These are phyloP conservation scores for Mustela lutreola DNA, from an alignment of 2,113 vertebrate species.

Conservation along the genomic window DNA sequence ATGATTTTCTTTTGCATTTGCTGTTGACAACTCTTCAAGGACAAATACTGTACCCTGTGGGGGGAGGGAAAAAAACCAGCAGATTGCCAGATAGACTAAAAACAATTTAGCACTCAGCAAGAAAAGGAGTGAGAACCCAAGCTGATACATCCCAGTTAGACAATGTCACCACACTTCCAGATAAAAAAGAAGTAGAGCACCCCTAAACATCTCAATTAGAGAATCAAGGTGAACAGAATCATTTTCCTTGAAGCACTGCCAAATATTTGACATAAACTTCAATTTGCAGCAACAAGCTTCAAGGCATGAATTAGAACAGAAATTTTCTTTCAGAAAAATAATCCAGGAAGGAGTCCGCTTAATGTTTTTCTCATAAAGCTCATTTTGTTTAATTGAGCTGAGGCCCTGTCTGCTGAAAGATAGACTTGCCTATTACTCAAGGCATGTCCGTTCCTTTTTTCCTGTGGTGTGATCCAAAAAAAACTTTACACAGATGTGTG, in stretches of 20 bases:
- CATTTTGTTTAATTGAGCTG: constrained; percentile 67
- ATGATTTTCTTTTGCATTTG: constrained; percentile 73
- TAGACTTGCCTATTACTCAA: background rate
- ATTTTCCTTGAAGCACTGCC: constrained; percentile 86
- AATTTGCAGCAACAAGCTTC: constrained; percentile 83
- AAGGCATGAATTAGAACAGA: constrained; percentile 83
- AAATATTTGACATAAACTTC: constrained; percentile 86
- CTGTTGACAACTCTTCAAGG: constrained; percentile 83
- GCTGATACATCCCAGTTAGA: constrained; percentile 79
- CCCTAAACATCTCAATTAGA: constrained; percentile 79
- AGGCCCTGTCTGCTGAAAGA: constrained; percentile 9
- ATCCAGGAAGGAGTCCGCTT: constrained; percentile 55
- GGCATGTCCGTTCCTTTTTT: background rate
- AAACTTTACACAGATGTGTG: background rate
- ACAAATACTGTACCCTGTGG: constrained; percentile 75
- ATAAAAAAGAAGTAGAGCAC: constrained; percentile 67
- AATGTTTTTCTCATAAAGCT: constrained; percentile 64
- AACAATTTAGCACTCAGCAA: constrained; percentile 84
- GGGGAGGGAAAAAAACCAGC: constrained; percentile 63
- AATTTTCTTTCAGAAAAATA: constrained; percentile 73
- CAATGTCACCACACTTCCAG: constrained; percentile 73
- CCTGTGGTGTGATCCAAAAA: background rate
- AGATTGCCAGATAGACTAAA: constrained; percentile 78
- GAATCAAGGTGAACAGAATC: constrained; percentile 84
- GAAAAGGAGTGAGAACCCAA: constrained; percentile 77